Evolutionary conservation across 2,888 invertebrate species (phyloP).

Genomic region (Eudasyphora cyanicolor): DNA sequence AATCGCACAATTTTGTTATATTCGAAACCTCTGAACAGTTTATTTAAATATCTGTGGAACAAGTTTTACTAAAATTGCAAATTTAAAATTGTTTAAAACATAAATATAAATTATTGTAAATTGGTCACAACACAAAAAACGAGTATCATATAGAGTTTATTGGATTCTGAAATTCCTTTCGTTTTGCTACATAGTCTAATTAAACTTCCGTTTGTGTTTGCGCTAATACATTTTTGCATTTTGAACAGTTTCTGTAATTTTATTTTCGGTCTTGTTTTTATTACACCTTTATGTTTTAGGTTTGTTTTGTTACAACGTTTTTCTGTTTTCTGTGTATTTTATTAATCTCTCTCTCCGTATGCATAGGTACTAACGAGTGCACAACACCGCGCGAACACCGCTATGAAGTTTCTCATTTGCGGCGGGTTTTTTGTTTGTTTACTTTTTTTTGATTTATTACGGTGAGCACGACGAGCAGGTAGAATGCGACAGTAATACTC

Average conservation of each 20-base stretch:
- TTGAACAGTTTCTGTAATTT: background rate
- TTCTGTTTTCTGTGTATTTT: background rate
- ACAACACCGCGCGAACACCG: constrained; percentile 34
- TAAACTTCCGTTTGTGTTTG: too few relatives aligned
- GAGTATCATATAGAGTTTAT: too few relatives aligned
- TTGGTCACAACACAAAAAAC: too few relatives aligned
- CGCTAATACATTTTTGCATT: too few relatives aligned
- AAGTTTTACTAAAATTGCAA: too few relatives aligned
- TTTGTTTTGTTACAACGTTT: background rate
- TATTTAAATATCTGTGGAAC: too few relatives aligned
- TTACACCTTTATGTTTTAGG: background rate
- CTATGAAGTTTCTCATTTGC: constrained; percentile 62
- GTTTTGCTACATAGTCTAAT: too few relatives aligned
- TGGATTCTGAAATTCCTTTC: too few relatives aligned
- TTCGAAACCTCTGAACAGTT: too few relatives aligned
- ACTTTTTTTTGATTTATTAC: constrained; percentile 22
- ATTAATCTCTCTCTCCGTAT: background rate
- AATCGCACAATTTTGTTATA: too few relatives aligned
- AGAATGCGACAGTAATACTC: constrained; percentile 24
- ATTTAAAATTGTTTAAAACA: too few relatives aligned
- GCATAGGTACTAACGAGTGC: constrained; percentile 59
- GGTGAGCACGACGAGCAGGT: constrained; percentile 42
- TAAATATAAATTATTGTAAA: too few relatives aligned
- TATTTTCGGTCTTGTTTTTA: background rate
- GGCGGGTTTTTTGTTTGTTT: constrained; percentile 3